A percentile compares a stretch with the other conserved stretches of the same genome.
Conservation (phyloP, 1,140 invertebrate genomes). For the Periplaneta americana region DNA sequence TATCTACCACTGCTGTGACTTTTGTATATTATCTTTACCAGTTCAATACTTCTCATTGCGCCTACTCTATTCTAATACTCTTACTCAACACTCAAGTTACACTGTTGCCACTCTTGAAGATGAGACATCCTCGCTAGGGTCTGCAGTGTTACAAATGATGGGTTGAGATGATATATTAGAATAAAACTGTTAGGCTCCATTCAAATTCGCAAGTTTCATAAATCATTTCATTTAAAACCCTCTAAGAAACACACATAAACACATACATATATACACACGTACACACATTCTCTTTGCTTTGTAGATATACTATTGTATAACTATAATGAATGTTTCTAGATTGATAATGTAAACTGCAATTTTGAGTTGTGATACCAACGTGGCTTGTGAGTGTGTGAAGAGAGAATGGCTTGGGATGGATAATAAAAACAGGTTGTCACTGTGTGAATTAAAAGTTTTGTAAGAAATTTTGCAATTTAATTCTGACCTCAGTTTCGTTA, state of each 20-base stretch:
- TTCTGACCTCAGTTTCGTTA: no score
- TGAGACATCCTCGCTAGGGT: no score
- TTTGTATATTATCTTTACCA: neutral
- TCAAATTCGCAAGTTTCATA: neutral
- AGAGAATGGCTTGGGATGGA: conserved; percentile 16
- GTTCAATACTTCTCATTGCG: neutral
- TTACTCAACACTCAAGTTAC: neutral
- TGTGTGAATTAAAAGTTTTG: neutral
- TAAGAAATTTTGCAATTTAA: neutral
- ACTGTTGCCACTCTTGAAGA: neutral
- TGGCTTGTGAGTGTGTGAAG: conserved; percentile 19
- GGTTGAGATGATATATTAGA: neutral
- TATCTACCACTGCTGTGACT: neutral
- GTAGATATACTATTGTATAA: conserved; percentile 19
- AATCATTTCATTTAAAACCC: neutral
- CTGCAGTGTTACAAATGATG: neutral
- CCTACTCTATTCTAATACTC: neutral
- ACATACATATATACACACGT: conserved; percentile 1
- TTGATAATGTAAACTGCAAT: conserved; percentile 18
- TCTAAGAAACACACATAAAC: neutral
- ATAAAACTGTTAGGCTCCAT: neutral
- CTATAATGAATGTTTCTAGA: conserved; percentile 20
- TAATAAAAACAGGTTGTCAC: neutral
- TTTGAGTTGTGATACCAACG: conserved; percentile 13
- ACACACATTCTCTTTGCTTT: conserved; percentile 18